Evolutionary conservation across 1,140 invertebrate species (phyloP), one percentile per base, ranked within the genome.

Genomic region (Phortica variegata): DNA sequence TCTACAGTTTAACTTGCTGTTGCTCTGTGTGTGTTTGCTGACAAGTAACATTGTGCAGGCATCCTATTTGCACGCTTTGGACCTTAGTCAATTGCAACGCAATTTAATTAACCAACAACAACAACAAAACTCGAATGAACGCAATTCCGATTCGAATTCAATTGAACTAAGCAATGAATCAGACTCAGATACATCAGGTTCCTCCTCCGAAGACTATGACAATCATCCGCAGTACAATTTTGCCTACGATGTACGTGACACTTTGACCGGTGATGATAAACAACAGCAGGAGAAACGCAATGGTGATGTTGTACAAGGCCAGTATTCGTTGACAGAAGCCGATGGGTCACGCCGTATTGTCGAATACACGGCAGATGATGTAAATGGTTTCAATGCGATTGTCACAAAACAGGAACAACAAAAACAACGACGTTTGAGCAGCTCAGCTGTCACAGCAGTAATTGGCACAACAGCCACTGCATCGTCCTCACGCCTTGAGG

Each of bases 241-340:
- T 57, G 76, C 72, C 19, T 81, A 81, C 40, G 75, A 76, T 55
- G 75, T 82, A 18, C 62, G 78, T 20, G 81, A 83, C 39, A 58
- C 71, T 2, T 54, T 79, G 47, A 83, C 78, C 56, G 80, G 83
- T 0, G 81, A 83, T 53, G 70, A 75, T 17, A 83, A 83, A 61
- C 77, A 66, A 39, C 79, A 81, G 47, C 73, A 80, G 36, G 81
- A 83, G 52, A 75, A 69, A 21, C 78, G 81, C 0, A 77, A 81
- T 37, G 81, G 81, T 1, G 81, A 82, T 52, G 40, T 79, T 19
- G 81, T 82, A 9, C 77, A 79, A 39, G 81, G 81, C 3, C 78
- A 80, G 52, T 82, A 82, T 61, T 80, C 78, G n/a, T 70, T 82
- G 3, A 57, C 82, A 16, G 82, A 83, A 50, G 80, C 83, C 18